Evolutionary conservation across 2,888 invertebrate species (phyloP).

Genomic region (Parnassius glacialis): DNA sequence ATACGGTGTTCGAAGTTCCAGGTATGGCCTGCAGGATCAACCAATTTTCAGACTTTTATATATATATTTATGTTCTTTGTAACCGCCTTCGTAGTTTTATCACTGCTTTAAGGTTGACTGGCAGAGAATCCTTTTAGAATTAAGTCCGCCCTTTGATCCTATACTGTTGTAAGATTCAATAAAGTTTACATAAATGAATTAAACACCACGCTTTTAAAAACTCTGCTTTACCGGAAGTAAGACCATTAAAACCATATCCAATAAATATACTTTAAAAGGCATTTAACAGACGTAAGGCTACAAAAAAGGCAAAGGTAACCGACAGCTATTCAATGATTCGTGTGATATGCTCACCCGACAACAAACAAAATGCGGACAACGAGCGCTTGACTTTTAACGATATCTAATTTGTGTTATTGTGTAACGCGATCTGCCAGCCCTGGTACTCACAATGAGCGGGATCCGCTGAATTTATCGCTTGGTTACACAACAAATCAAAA

Average conservation of each 20-base stretch:
- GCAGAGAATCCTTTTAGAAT: no score
- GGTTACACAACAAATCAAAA: conserved; percentile 79
- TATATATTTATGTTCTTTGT: no score
- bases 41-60: no score
- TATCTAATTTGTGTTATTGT: conserved; percentile 81
- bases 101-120: no score
- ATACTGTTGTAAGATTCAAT: no score
- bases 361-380: conserved; percentile 73
- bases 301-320: conserved; percentile 67
- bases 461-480: conserved; percentile 70
- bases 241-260: conserved; percentile 6
- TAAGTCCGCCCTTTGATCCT: no score
- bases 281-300: conserved; percentile 13
- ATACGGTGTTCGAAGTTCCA: no score
- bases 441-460: conserved; percentile 56
- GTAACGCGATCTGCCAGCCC: conserved; percentile 66
- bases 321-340: conserved; percentile 68
- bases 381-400: conserved; percentile 77
- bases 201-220: conserved; percentile 12
- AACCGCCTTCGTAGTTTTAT: no score
- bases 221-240: conserved; percentile 13
- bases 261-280: conserved; percentile 13
- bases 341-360: conserved; percentile 68
- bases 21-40: no score
- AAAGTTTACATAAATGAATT: not conserved